Evolutionary conservation across 1,140 invertebrate species (phyloP), one percentile per base, ranked within the genome.

Genomic region (Drosophila jambulina): DNA sequence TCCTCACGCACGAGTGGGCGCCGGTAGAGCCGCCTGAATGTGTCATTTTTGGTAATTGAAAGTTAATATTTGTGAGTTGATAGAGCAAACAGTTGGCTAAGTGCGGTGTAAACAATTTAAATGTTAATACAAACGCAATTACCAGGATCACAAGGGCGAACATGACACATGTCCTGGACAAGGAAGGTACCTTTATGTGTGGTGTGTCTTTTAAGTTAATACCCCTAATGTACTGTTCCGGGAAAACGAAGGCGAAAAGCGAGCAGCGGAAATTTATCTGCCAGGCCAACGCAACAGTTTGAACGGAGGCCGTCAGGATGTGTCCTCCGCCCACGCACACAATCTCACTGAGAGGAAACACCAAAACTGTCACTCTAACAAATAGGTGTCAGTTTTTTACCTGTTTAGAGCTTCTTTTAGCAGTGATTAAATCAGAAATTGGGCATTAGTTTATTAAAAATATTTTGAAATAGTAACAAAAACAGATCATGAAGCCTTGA

Each of bases 261-360:
- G 34, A 68, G 59, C 46, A 46, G 56, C 49, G 36, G 61, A 19
- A 76, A 81, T 80, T 69, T 82, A 78, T 78, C 80, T 69, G 49
- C 40, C 49, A 64, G 54, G 65, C 45, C 80, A 63, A 74, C 40
- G 83, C 83, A 87, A 87, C 83, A 88, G 80, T 80, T 80, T 80
- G 34, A 46, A 61, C 9, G 38, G 34, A 48, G 72, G 62, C 54
- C 65, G 56, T 19, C 34, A 65, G 61, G 65, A 76, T 34, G 56
- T 57, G 58, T 40, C 21, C 48, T 57, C 13, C 54, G 53, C 40
- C 38, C 21, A 54, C 51, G 23, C 25, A 15, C 49, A 27, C 23
- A 40, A 15, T 19, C 25, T 36, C 58, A 46, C 32, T 63, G 32
- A 27, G 21, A 67, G 43, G 25, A 67, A 51, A 61, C 32, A 17